A percentile compares a stretch with the other conserved stretches of the same genome.
Conservation (phyloP, 2,113 vertebrate species). For the Sander lucioperca region DNA sequence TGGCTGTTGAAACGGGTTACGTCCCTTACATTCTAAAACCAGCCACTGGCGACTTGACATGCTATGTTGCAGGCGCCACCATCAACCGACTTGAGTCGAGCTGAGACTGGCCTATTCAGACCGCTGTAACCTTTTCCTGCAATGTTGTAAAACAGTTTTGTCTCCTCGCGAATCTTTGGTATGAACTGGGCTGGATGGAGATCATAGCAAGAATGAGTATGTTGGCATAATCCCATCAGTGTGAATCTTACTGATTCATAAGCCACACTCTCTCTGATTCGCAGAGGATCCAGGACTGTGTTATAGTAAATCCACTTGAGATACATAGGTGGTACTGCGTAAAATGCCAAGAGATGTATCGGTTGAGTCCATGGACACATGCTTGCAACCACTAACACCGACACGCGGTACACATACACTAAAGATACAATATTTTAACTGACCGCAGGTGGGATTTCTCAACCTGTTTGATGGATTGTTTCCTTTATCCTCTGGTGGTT, state of each 20-base stretch:
- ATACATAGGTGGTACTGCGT: conserved; percentile 12
- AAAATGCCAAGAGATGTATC: conserved; percentile 32
- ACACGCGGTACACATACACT: conserved; percentile 7
- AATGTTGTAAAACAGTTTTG: too few species aligned
- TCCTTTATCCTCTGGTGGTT: conserved; percentile 73
- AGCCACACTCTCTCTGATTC: conserved; percentile 19
- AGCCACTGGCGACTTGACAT: too few species aligned
- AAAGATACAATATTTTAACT: conserved; percentile 55
- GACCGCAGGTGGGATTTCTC: conserved; percentile 62
- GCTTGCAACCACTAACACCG: neutral
- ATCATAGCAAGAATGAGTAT: conserved; percentile 20
- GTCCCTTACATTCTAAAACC: too few species aligned
- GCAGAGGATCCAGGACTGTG: conserved; percentile 23
- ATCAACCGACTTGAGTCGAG: too few species aligned
- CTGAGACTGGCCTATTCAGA: too few species aligned
- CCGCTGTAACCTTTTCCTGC: too few species aligned
- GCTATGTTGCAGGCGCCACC: too few species aligned
- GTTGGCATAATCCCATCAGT: conserved; percentile 25
- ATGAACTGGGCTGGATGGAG: conserved; percentile 9
- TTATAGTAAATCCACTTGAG: conserved; percentile 44
- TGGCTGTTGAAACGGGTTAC: too few species aligned
- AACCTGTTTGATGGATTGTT: conserved; percentile 79
- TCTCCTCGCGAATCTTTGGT: too few species aligned
- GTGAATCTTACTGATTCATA: conserved; percentile 35
- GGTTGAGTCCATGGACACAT: neutral